Evolutionary conservation across 1,140 invertebrate genomes (phyloP), one percentile per base, ranked within the genome.

Genomic region (Ectropis grisescens): DNA sequence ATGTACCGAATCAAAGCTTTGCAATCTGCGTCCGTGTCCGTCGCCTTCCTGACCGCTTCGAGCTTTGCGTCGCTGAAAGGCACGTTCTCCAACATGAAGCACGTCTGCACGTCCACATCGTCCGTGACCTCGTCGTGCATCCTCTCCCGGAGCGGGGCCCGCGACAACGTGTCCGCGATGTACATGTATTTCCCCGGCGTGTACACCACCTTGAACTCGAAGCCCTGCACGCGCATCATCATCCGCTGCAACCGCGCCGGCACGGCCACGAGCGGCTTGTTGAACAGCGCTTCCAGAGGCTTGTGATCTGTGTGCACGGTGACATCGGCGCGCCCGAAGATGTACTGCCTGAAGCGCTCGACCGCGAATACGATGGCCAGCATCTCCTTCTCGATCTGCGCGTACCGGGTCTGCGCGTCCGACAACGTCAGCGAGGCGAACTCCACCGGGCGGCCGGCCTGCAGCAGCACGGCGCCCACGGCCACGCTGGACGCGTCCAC

Each of bases 31-130:
- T 33, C 11, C 1, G 11, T n/a, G 35, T 43, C 9, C 19, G 19
- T 9, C 11, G 7, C 22, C 28, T 46, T 2, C 33, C 32, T 16
- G 25, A 10, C n/a, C n/a, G n/a, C n/a, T 2, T 41, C 19, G 11
- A 45, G 9, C 31, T 44, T 47, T 12, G 34, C 12, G 15, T 31
- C 14, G 24, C 44, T 52, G 35, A 52, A 45, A n/a, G 11, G 29
- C 6, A 43, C 28, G 34, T 46, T 42, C 23, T 33, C n/a, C 9
- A 54, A 37, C 9, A 54, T 14, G n/a, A 45, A 49, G 33, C 46
- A 48, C 6, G 37, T 37, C 31, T 50, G 51, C 13, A 19, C 28
- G 10, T 43, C 37, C 6, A 40, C 32, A 22, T 48, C 39, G 1
- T 26, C 25, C 10, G 12, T 26, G 2, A 49, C 13, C 5, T 41